phyloP scores from a whole-genome alignment of 2,888 invertebrate genomes.

The Entomobrya proxima region DNA sequence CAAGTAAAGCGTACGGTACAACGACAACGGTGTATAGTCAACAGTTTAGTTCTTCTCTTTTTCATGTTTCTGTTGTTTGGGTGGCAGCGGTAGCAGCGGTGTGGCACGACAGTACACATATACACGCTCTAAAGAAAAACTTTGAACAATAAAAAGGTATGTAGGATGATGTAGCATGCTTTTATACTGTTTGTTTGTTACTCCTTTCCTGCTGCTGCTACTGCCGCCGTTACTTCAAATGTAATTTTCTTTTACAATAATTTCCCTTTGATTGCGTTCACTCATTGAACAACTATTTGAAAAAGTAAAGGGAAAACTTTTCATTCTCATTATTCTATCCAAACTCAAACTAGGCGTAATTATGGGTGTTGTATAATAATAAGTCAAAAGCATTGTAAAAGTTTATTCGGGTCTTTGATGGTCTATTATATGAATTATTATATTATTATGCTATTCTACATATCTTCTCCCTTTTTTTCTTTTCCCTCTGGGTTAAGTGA shows the following conservation, averaged over 20 bases:
- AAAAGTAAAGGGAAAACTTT: constrained; percentile 29
- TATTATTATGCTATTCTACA: neutral
- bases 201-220: neutral
- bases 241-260: constrained; percentile 51
- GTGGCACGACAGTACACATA: neutral
- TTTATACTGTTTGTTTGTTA: constrained; percentile 33
- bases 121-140: constrained; percentile 12
- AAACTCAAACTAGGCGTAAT: constrained; percentile 36
- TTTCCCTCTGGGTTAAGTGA: neutral
- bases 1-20: neutral
- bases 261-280: constrained; percentile 47
- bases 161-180: constrained; percentile 15
- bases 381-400: constrained; percentile 33
- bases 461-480: too few relatives aligned
- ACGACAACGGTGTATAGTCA: constrained; percentile 11
- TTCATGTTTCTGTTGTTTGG: constrained; percentile 21
- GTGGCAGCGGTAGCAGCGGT: neutral
- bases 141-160: constrained; percentile 38
- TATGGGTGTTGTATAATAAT: constrained; percentile 43
- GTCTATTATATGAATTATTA: neutral
- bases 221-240: constrained; percentile 12
- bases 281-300: constrained; percentile 39
- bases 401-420: constrained; percentile 10
- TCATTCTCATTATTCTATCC: constrained; percentile 30
- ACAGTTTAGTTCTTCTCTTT: constrained; percentile 22